These are phyloP conservation scores for Malaclemys terrapin DNA, from an alignment of 2,113 vertebrate genomes.

Conservation along the genomic window DNA sequence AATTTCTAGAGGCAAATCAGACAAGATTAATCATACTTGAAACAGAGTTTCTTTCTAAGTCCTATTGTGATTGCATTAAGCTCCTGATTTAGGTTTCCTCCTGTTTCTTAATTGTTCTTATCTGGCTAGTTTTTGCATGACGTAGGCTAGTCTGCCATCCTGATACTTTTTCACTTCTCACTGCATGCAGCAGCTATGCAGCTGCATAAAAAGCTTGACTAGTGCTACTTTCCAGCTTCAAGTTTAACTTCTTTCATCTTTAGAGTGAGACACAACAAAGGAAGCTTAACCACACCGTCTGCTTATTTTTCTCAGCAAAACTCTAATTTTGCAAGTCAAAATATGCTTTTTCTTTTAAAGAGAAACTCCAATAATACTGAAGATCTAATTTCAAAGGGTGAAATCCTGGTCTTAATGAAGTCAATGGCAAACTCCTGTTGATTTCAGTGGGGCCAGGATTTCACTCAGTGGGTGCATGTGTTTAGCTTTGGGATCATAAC, in stretches of 20 bases:
- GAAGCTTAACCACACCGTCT: neutral
- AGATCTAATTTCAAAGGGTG: neutral
- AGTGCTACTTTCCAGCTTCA: fast-evolving
- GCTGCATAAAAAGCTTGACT: neutral
- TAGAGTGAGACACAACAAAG: neutral
- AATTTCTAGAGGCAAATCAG: neutral
- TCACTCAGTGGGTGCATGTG: neutral
- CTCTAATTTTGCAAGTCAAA: neutral
- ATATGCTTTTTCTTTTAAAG: neutral
- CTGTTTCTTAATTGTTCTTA: neutral
- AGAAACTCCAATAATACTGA: neutral
- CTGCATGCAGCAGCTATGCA: neutral
- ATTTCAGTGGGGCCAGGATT: neutral
- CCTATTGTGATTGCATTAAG: neutral
- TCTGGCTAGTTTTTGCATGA: neutral
- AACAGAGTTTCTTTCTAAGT: neutral
- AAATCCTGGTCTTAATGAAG: neutral
- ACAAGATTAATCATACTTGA: neutral
- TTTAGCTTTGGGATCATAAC: neutral
- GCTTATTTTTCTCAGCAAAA: neutral
- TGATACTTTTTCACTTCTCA: fast-evolving
- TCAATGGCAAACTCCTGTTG: neutral
- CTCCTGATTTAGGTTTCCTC: neutral
- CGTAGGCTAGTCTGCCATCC: neutral
- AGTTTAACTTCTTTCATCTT: neutral